Conservation (phyloP, 1,140 invertebrate species). For the Berghia stephanieae region DNA sequence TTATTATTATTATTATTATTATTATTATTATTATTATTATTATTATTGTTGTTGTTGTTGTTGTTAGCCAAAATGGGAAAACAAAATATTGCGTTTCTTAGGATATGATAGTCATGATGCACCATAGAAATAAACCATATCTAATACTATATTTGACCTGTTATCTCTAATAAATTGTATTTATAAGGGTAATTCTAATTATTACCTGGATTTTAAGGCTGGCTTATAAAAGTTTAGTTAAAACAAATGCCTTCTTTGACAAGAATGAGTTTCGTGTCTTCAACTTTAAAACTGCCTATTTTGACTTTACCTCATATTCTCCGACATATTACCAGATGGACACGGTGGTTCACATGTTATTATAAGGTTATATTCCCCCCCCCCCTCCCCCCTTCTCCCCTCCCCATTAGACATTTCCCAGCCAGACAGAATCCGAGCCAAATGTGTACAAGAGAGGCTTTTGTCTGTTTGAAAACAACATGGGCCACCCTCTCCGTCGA, state of each 20-base stretch:
- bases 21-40: background rate
- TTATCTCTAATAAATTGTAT: background rate
- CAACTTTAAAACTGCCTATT: no score
- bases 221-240: background rate
- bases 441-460: constrained; percentile 26
- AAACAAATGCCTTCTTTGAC: background rate
- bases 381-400: no score
- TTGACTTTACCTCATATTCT: no score
- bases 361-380: no score
- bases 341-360: no score
- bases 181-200: background rate
- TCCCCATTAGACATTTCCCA: no score
- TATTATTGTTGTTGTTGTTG: constrained; percentile 16
- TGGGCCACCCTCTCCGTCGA: constrained; percentile 45
- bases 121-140: background rate
- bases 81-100: background rate
- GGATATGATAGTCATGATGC: background rate
- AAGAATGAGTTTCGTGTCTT: no score
- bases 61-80: background rate
- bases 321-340: no score
- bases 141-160: background rate
- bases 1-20: constrained; percentile 9
- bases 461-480: constrained; percentile 58
- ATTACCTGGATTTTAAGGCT: background rate
- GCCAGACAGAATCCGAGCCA: no score